Evolutionary conservation across 1,140 invertebrate species (phyloP).

Genomic region (Diprion similis): DNA sequence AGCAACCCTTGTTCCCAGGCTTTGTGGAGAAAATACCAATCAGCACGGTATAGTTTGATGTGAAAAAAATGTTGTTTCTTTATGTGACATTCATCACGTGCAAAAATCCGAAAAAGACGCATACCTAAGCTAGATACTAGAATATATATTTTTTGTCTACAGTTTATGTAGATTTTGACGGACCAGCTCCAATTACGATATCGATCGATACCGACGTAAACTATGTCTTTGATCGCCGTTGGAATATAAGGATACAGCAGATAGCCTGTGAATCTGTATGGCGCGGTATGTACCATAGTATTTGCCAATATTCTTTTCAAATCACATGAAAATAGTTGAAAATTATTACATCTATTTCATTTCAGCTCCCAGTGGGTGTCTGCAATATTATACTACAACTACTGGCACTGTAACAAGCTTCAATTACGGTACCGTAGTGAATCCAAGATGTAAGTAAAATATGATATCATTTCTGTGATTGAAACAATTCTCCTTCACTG

Average conservation of each 20-base stretch:
- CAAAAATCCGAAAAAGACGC: conserved; percentile 9
- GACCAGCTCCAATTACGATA: conserved; percentile 71
- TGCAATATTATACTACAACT: conserved; percentile 75
- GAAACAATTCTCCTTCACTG: not conserved
- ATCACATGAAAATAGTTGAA: conserved; percentile 2
- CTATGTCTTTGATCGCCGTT: conserved; percentile 69
- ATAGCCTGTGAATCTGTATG: conserved; percentile 73
- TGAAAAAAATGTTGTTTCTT: too few species aligned
- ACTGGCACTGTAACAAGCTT: conserved; percentile 77
- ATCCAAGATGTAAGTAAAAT: conserved; percentile 47
- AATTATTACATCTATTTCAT: conserved; percentile 23
- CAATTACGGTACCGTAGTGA: conserved; percentile 72
- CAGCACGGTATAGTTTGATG: conserved; percentile 68
- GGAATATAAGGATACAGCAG: conserved; percentile 80
- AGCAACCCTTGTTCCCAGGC: conserved; percentile 67
- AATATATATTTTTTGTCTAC: conserved; percentile 24
- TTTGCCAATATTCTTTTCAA: not conserved
- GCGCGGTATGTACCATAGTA: conserved; percentile 57
- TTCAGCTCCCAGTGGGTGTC: conserved; percentile 78
- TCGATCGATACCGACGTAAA: conserved; percentile 69
- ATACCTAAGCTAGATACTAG: not conserved
- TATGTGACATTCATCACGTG: conserved; percentile 8
- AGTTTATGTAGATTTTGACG: conserved; percentile 80
- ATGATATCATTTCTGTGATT: not conserved
- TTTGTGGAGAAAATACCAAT: conserved; percentile 83